Base-by-base conservation (phyloP, 1,140 invertebrate species). In the Daktulosphaira vitifoliae region DNA sequence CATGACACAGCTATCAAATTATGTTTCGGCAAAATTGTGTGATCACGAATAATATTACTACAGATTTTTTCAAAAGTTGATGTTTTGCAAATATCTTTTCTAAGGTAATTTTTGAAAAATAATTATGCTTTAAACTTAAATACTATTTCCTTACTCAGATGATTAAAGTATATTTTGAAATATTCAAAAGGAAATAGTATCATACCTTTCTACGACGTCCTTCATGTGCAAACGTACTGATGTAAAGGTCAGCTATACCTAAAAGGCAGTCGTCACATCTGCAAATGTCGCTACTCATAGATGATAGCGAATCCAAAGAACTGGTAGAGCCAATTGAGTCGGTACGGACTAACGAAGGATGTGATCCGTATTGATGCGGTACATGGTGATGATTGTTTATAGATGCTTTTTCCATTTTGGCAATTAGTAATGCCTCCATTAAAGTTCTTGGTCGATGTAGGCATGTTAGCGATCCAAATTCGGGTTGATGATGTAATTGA, bases 211-310 rank as follows among this genome's bases (percentile, higher is more conserved):
- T 86, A 50, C 78, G 77, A 29, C 78, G 76, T 68, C 77, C 76
- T 22, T 73, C 73, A 8, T 76, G 71, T 46, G 80, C 80, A 16
- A 13, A 62, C 44, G 76, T 72, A 33, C 79, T 80, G 67, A 81
- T 81, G 67, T 85, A 79, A 54, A 82, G 80, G 77, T 90, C 88
- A 66, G 83, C 85, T 69, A 89, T 89, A 5, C 86, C 88, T 66
- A 90, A 77, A 37, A 90, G 75, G 68, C 88, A 90, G 74, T 90
- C 88, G 72, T 90, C 88, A 74, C 88, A 90, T 29, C 82, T 78
- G 73, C 88, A 90, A 49, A 87, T 81, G 69, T 89, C 86, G 71
- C 82, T 85, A 33, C 79, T 78, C 1, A 77, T 68, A 13, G 80
- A 78, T 42, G 81, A 69, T 3, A 85, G 87, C 3, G 83, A 85